Evolutionary conservation across 2,113 vertebrate genomes (phyloP).

Genomic region (Nannobrachium achirus): DNA sequence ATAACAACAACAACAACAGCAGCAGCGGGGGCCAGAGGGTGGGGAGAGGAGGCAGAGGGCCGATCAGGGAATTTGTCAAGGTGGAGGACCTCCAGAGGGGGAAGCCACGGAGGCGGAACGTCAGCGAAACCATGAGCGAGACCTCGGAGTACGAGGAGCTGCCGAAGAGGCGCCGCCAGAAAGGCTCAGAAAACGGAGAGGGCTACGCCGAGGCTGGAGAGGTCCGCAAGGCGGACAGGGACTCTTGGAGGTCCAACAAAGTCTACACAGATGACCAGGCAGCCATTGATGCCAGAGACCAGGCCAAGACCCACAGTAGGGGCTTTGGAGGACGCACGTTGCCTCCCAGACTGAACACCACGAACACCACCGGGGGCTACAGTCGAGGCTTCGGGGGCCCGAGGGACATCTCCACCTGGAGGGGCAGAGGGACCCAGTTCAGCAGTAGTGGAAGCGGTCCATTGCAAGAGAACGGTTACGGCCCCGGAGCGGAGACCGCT

Average conservation of each 20-base stretch:
- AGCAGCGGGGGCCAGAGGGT: constrained; percentile 67
- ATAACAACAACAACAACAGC: constrained; percentile 60
- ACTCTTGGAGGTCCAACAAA: constrained; percentile 95
- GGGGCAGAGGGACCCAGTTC: constrained; percentile 79
- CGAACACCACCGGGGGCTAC: constrained; percentile 78
- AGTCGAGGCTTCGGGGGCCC: constrained; percentile 80
- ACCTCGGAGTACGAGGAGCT: constrained; percentile 96
- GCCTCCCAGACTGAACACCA: constrained; percentile 90
- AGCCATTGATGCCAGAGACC: constrained; percentile 79
- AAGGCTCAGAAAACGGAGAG: constrained; percentile 84
- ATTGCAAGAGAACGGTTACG: constrained; percentile 87
- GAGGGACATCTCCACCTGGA: constrained; percentile 88
- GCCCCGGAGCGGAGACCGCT: constrained; percentile 71
- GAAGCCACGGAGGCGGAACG: constrained; percentile 89
- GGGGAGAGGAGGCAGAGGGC: constrained; percentile 83
- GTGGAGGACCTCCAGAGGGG: constrained; percentile 87
- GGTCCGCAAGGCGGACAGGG: constrained; percentile 84
- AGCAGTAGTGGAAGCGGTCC: constrained; percentile 50
- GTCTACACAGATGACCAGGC: constrained; percentile 87
- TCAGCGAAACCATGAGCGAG: constrained; percentile 94
- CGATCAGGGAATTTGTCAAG: constrained; percentile 83
- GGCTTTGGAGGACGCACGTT: constrained; percentile 87
- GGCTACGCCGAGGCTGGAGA: constrained; percentile 80
- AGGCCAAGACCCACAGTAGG: constrained; percentile 76
- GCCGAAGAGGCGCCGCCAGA: constrained; percentile 91